These are phyloP conservation scores for Podiceps cristatus DNA, from an alignment of 2,113 vertebrate genomes.

Conservation along the genomic window DNA sequence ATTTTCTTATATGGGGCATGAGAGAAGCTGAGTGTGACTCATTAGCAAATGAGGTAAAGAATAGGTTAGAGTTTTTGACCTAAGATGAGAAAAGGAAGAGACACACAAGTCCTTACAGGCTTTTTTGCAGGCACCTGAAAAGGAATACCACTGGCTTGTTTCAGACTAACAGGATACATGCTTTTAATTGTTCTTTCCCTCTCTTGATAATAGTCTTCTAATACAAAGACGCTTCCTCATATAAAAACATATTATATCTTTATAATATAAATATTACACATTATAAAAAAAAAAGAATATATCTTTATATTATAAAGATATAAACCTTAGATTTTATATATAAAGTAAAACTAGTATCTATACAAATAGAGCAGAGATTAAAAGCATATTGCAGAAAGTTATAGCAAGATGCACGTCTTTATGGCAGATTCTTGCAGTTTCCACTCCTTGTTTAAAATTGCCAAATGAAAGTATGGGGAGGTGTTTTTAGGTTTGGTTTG, in stretches of 20 bases:
- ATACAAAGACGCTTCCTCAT: not conserved
- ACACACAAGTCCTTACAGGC: not conserved
- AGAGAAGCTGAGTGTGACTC: not conserved
- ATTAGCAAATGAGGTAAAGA: not conserved
- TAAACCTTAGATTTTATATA: not conserved
- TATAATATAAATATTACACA: not conserved
- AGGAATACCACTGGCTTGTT: not conserved
- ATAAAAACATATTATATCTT: not conserved
- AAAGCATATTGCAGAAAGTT: not conserved
- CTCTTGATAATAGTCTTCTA: not conserved
- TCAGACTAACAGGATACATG: not conserved
- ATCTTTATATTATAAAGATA: not conserved
- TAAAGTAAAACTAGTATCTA: not conserved
- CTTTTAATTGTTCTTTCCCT: not conserved
- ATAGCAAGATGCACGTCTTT: not conserved
- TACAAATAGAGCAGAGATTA: not conserved
- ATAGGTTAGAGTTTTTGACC: no score
- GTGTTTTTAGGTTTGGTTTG: accelerated
- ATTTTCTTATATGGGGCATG: not conserved
- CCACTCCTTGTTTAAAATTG: not conserved
- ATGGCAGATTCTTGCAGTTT: not conserved
- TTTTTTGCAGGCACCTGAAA: not conserved
- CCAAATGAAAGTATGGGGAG: not conserved
- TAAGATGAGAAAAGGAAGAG: not conserved
- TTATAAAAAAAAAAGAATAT: not conserved